phyloP scores from a whole-genome alignment of 1,140 invertebrate genomes.

The Diuraphis noxia region DNA sequence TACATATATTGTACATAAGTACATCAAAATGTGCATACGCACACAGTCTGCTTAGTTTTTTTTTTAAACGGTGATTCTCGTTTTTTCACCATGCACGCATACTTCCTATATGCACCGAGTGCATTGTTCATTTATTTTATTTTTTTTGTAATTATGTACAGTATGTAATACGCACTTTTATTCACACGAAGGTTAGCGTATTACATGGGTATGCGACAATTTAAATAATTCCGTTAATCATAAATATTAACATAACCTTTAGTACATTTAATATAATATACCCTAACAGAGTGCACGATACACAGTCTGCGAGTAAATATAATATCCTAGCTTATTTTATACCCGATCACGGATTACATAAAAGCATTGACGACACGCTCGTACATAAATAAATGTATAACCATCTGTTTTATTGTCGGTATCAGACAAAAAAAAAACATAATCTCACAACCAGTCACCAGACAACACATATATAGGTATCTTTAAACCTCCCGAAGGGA shows the following conservation, averaged over 20 bases:
- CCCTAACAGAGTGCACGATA: not conserved
- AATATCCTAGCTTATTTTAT: not conserved
- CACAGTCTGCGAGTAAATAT: not conserved
- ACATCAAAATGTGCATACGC: not conserved
- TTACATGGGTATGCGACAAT: not conserved
- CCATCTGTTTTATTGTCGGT: conserved; percentile 13
- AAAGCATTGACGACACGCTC: not conserved
- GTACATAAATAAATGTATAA: not conserved
- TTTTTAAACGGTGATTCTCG: not conserved
- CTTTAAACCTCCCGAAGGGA: not conserved
- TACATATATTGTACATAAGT: not conserved
- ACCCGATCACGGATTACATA: not conserved
- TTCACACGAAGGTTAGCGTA: not conserved
- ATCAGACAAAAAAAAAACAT: conserved; percentile 1
- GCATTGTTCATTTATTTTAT: not conserved
- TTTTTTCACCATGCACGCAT: not conserved
- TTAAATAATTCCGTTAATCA: not conserved
- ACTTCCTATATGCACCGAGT: not conserved
- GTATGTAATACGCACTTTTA: not conserved
- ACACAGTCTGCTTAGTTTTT: not conserved
- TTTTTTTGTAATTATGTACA: not conserved
- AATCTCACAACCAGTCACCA: not conserved
- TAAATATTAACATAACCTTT: not conserved
- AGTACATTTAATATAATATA: not conserved
- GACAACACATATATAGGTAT: not conserved